These are phyloP conservation scores for Caenorhabditis sp. DNA, from an alignment of 2,888 invertebrate genomes.

Conservation along the genomic window DNA sequence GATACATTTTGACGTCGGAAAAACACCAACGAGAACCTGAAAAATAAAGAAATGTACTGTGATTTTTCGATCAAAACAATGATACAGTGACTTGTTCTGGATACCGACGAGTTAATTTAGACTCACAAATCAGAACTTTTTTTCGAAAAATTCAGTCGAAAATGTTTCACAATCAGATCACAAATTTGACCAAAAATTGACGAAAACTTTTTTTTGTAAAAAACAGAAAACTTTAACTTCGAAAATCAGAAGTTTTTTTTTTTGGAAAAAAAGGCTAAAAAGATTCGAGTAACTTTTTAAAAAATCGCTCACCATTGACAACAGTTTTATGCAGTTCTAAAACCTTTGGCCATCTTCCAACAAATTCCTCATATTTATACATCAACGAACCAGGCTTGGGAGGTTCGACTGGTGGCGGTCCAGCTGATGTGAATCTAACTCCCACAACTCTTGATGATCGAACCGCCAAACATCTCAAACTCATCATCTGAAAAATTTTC, in stretches of 20 bases:
- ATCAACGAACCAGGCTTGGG: slow-evolving; percentile 45
- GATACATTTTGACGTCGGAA: slow-evolving; percentile 62
- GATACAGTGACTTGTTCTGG: too few relatives aligned
- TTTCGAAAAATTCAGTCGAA: too few relatives aligned
- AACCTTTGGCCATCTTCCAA: slow-evolving; percentile 51
- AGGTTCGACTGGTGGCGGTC: slow-evolving; percentile 44
- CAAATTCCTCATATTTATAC: slow-evolving; percentile 49
- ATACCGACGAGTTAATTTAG: too few relatives aligned
- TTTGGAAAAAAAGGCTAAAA: too few relatives aligned
- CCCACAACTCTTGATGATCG: background rate
- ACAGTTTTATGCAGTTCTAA: slow-evolving; percentile 55
- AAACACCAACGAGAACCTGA: slow-evolving; percentile 62
- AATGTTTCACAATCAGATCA: too few relatives aligned
- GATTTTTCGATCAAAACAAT: too few relatives aligned
- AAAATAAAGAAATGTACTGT: slow-evolving; percentile 11
- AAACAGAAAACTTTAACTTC: too few relatives aligned
- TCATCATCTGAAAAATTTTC: background rate
- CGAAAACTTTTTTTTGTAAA: too few relatives aligned
- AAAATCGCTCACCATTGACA: slow-evolving; percentile 51
- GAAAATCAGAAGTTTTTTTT: too few relatives aligned
- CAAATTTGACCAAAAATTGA: too few relatives aligned
- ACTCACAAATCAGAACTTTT: too few relatives aligned
- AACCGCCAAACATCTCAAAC: background rate
- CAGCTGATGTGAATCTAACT: slow-evolving; percentile 41
- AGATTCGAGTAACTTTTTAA: too few relatives aligned